These are phyloP conservation scores for Osmerus eperlanus DNA, from an alignment of 2,113 vertebrate species.

Conservation along the genomic window DNA sequence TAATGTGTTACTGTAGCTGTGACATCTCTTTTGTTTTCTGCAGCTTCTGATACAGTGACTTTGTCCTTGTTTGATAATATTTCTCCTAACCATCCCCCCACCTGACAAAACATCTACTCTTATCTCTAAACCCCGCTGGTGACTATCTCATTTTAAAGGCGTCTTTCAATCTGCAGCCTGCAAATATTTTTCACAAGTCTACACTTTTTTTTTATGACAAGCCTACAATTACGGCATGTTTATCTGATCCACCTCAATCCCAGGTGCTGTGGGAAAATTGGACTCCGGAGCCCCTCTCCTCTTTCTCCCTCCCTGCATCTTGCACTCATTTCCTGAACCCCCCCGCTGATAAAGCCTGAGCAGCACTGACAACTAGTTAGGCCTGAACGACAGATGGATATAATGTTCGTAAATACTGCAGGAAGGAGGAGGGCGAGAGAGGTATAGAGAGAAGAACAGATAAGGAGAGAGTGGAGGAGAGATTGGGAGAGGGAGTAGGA, in stretches of 20 bases:
- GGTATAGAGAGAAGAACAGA: not conserved
- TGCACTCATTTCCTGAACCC: slow-evolving; percentile 20
- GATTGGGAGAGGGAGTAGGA: not conserved
- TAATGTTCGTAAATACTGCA: not conserved
- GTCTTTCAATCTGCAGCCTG: no score
- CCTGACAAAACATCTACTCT: no score
- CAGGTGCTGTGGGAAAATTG: not conserved
- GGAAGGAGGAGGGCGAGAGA: not conserved
- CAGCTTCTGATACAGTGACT: no score
- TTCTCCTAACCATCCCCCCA: no score
- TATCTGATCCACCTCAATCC: not conserved
- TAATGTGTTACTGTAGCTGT: no score
- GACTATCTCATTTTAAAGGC: no score
- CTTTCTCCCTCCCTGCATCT: slow-evolving; percentile 11
- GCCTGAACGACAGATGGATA: not conserved
- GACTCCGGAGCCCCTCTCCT: not conserved
- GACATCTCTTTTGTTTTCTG: no score
- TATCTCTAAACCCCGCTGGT: no score
- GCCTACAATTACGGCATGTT: not conserved
- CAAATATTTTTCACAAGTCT: no score
- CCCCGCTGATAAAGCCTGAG: not conserved
- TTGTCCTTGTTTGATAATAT: no score
- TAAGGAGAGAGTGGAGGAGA: not conserved
- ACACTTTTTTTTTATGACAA: not conserved
- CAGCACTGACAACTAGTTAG: slow-evolving; percentile 4